A percentile compares a stretch with the other conserved stretches of the same genome.
These are phyloP conservation scores for Asbolus verrucosus DNA, from an alignment of 1,140 invertebrate species.

Conservation along the genomic window DNA sequence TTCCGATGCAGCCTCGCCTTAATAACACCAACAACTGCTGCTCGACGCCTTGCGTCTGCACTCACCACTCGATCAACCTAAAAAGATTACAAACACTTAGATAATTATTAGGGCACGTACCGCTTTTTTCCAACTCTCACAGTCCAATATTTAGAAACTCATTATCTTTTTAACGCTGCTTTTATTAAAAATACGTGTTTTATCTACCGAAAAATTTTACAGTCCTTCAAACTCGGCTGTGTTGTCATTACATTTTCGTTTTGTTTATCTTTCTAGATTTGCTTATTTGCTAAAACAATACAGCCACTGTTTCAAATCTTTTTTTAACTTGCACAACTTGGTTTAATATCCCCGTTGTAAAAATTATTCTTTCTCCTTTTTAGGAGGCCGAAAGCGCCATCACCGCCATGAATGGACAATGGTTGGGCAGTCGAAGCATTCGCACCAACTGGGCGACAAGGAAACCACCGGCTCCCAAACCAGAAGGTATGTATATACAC, in stretches of 20 bases:
- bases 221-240: conserved; percentile 32
- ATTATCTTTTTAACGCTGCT: conserved; percentile 44
- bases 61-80: conserved; percentile 33
- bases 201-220: conserved; percentile 43
- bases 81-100: conserved; percentile 38
- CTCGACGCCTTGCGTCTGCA: conserved; percentile 23
- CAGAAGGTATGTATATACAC: conserved; percentile 69
- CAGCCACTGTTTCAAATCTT: conserved; percentile 12
- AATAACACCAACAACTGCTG: conserved; percentile 33
- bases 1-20: conserved; percentile 30
- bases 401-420: conserved; percentile 98
- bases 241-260: conserved; percentile 48
- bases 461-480: conserved; percentile 88
- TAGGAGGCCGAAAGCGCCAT: conserved; percentile 97
- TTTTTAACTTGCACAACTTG: background rate
- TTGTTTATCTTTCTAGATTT: conserved; percentile 46
- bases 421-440: conserved; percentile 97
- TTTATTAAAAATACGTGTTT: conserved; percentile 50
- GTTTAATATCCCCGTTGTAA: background rate
- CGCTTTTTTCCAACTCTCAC: conserved; percentile 19
- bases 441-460: conserved; percentile 99
- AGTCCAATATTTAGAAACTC: no score
- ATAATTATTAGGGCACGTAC: conserved; percentile 42
- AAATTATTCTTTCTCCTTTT: conserved; percentile 37
- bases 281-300: conserved; percentile 43